Conservation (phyloP, 2,888 invertebrate genomes). For the Ctena decussata region DNA sequence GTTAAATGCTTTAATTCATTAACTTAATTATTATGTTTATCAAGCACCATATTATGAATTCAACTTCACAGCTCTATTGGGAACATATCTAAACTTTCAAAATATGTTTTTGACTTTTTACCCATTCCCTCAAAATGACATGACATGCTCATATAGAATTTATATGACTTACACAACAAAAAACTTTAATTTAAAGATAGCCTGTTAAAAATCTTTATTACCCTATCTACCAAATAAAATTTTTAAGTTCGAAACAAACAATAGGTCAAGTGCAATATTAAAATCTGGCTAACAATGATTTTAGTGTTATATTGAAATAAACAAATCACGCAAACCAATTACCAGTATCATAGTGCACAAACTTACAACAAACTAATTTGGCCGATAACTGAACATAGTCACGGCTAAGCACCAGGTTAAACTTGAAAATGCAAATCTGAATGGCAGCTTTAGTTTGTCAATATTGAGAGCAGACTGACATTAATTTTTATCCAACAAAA, state of each 20-base stretch:
- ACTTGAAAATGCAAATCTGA: background rate
- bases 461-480: too few relatives aligned
- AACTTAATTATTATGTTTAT: too few relatives aligned
- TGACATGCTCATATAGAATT: background rate
- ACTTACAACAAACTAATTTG: background rate
- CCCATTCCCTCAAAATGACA: background rate
- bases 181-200: background rate
- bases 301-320: background rate
- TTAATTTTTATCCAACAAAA: too few relatives aligned
- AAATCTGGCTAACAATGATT: background rate
- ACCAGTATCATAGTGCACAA: background rate
- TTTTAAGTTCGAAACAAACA: background rate
- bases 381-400: background rate
- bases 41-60: too few relatives aligned
- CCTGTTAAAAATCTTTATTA: background rate
- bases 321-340: conserved; percentile 2
- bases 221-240: background rate
- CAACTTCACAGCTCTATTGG: too few relatives aligned
- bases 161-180: background rate
- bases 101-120: background rate
- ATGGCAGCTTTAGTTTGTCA: background rate
- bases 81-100: too few relatives aligned
- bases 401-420: background rate
- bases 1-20: too few relatives aligned
- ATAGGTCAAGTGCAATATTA: background rate